phyloP scores from a whole-genome alignment of 2,888 invertebrate species.

The Agrilus mali region DNA sequence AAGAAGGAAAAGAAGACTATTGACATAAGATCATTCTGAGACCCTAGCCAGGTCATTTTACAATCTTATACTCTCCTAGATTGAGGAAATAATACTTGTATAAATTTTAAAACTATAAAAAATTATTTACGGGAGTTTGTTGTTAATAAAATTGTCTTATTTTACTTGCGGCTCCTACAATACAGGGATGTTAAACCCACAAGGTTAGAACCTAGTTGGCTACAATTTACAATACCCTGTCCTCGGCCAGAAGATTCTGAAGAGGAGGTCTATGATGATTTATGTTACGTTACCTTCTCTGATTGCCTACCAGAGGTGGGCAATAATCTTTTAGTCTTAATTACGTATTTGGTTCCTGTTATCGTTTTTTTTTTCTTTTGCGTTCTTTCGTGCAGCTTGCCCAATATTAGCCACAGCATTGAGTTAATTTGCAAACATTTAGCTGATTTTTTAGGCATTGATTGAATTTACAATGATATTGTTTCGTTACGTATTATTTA shows the following conservation, averaged over 20 bases:
- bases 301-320: slow-evolving; percentile 53
- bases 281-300: slow-evolving; percentile 76
- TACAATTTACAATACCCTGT: slow-evolving; percentile 50
- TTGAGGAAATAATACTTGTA: no score
- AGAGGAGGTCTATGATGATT: slow-evolving; percentile 78
- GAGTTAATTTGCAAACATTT: slow-evolving; percentile 6
- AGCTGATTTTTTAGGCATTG: slow-evolving; percentile 3
- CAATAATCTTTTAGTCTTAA: slow-evolving; percentile 9
- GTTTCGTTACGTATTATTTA: background rate
- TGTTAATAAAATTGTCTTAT: no score
- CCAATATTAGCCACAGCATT: background rate
- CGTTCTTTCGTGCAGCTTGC: slow-evolving; percentile 6
- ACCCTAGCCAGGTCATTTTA: no score
- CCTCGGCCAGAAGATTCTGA: slow-evolving; percentile 53
- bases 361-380: slow-evolving; percentile 19
- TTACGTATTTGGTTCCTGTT: slow-evolving; percentile 8
- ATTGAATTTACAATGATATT: slow-evolving; percentile 1
- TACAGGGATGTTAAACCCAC: slow-evolving; percentile 10
- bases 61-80: no score
- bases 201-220: slow-evolving; percentile 43
- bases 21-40: no score
- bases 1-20: no score
- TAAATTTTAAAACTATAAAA: no score
- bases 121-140: no score
- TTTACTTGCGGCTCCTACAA: background rate